Evolutionary conservation across 2,797 vertebrate species (phyloP), one percentile per base, ranked within the genome.

Genomic region (Sciurus carolinensis): DNA sequence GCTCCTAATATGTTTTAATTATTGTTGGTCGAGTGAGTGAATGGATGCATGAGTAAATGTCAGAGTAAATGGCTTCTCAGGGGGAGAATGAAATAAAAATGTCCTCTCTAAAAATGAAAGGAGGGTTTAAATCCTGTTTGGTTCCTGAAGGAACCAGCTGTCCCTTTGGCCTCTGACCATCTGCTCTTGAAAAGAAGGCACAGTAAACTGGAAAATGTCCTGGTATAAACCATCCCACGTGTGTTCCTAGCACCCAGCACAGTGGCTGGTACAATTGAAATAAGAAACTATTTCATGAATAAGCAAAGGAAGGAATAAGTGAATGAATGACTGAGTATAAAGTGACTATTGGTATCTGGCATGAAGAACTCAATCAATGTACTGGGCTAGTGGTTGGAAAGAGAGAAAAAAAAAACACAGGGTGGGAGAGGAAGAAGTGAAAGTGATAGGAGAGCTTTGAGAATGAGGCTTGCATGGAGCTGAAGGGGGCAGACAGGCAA

Each of bases 1-100:
- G 67, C 36, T 52, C 33, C 11, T 54, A 67, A 44, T n/a, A 3
- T 54, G 14, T 94, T 86, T 96, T 92, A 76, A 79, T 90, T 92
- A 39, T 83, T 10, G 6, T 85, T 83, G 86, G 47, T 47, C 87
- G 54, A 50, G 36, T 90, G 52, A 71, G 62, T 30, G 52, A 73
- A 72, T 28, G 44, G 33, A 66, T 59, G 0, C 36, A 44, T 73
- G 81, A 86, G 64, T 77, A 88, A 87, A 69, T 57, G 26, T 77
- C 50, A 73, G 20, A 91, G 36, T 47, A 62, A 89, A 91, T 44
- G 66, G 26, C 17, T 94, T 77, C 57, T 13, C 14, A 8, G 44
- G 18, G 69, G 59, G 20, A 4, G 42, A 66, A 18, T 69, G 64
- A 94, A 88, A 76, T 52, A 39, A 71, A 88, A 95, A 67, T 66